Evolutionary conservation across 2,888 invertebrate species (phyloP).

Genomic region (Slavum lentiscoides): DNA sequence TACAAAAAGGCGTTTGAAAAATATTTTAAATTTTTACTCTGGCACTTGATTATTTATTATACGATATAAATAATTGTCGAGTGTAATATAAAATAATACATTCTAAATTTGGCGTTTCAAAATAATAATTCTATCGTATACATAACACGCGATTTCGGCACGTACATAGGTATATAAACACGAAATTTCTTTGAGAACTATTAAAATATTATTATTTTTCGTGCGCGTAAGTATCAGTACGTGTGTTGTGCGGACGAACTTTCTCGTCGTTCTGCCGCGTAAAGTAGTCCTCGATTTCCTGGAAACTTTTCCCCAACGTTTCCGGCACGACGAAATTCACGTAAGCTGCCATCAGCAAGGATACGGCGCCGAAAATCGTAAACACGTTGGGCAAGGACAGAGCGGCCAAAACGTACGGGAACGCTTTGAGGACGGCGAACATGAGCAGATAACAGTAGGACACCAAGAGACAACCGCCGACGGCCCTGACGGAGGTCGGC

Average conservation of each 20-base stretch:
- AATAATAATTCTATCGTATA: too few relatives aligned
- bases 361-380: slow-evolving; percentile 62
- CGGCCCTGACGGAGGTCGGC: slow-evolving; percentile 63
- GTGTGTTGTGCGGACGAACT: not conserved
- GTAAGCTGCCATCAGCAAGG: slow-evolving; percentile 61
- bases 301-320: slow-evolving; percentile 65
- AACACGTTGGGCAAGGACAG: slow-evolving; percentile 62
- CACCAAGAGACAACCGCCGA: slow-evolving; percentile 63
- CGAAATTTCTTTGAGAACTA: too few relatives aligned
- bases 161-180: too few relatives aligned
- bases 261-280: not conserved
- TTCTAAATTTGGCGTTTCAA: too few relatives aligned
- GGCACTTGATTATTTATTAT: too few relatives aligned
- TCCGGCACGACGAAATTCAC: slow-evolving; percentile 65
- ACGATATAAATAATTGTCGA: too few relatives aligned
- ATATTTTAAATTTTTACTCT: too few relatives aligned
- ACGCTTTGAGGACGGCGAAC: slow-evolving; percentile 64
- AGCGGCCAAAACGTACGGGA: slow-evolving; percentile 61
- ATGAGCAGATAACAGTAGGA: slow-evolving; percentile 64
- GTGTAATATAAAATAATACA: too few relatives aligned
- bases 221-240: not conserved
- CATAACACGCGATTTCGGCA: too few relatives aligned
- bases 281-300: slow-evolving; percentile 62
- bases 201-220: not conserved
- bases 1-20: too few relatives aligned